A percentile compares a stretch with the other conserved stretches of the same genome.
Conservation (phyloP, 2,797 vertebrate genomes). For the Xenopus petersii region DNA sequence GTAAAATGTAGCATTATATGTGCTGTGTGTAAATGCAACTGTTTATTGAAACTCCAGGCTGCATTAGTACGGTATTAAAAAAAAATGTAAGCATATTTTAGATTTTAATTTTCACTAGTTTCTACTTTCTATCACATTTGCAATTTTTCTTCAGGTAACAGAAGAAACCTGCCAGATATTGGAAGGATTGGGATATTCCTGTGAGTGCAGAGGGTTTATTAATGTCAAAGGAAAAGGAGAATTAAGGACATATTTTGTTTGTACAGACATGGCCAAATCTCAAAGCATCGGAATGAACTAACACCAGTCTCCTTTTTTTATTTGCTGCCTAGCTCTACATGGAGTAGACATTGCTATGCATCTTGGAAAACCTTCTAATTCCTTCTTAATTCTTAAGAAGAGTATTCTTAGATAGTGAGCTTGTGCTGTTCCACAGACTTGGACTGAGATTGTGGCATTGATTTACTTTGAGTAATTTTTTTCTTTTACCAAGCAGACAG, state of each 20-base stretch:
- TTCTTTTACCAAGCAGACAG: not conserved
- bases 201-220: slow-evolving; percentile 91
- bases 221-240: slow-evolving; percentile 96
- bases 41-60: no score
- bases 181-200: slow-evolving; percentile 84
- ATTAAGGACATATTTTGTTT: slow-evolving; percentile 92
- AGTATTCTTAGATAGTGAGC: not conserved
- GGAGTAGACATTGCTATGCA: slow-evolving; percentile 5
- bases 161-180: slow-evolving; percentile 85
- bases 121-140: not conserved
- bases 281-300: slow-evolving; percentile 85
- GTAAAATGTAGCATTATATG: no score
- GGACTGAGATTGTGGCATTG: not conserved
- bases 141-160: slow-evolving; percentile 74
- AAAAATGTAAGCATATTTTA: no score
- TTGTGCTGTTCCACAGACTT: not conserved
- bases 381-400: not conserved
- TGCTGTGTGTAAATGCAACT: no score
- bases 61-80: no score
- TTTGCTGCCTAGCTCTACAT: slow-evolving; percentile 27
- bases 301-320: slow-evolving; percentile 47
- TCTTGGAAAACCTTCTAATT: not conserved
- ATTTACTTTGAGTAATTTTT: not conserved
- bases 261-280: slow-evolving; percentile 90
- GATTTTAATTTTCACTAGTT: no score